Evolutionary conservation across 2,888 invertebrate genomes (phyloP).

Genomic region (Halictus quadricinctus): DNA sequence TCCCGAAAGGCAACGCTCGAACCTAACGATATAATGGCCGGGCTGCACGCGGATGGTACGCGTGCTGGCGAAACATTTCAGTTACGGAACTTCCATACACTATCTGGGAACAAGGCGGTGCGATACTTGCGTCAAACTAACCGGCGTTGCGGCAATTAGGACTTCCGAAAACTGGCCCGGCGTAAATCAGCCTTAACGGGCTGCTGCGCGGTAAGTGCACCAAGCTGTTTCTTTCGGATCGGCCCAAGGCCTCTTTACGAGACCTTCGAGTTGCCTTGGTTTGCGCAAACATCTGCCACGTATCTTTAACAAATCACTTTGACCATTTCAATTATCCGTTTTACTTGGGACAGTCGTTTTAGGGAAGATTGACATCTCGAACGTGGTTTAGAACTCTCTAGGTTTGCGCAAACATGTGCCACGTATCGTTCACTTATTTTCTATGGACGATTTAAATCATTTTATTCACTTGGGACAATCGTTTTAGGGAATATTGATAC

Average conservation of each 20-base stretch:
- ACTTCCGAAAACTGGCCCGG: conserved; percentile 29
- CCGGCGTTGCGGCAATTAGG: conserved; percentile 24
- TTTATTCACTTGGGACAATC: no score
- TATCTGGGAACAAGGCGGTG: conserved; percentile 15
- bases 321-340: background rate
- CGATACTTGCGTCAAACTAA: conserved; percentile 39
- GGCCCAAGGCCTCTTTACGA: background rate
- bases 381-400: background rate
- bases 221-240: background rate
- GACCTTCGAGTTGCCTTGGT: background rate
- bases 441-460: no score
- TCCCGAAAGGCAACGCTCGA: background rate
- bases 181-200: conserved; percentile 18
- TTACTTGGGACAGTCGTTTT: no score
- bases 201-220: background rate
- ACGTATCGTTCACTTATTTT: no score
- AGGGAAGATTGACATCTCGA: no score
- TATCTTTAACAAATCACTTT: background rate
- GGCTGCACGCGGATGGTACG: conserved; percentile 29
- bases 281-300: no score
- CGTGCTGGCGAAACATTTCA: conserved; percentile 42
- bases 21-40: conserved; percentile 8
- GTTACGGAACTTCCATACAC: conserved; percentile 33
- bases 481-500: no score
- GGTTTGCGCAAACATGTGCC: no score